A percentile compares a stretch with the other conserved stretches of the same genome.
These are phyloP conservation scores for Sclerurus mexicanus DNA, from an alignment of 2,113 vertebrate genomes.

Conservation along the genomic window DNA sequence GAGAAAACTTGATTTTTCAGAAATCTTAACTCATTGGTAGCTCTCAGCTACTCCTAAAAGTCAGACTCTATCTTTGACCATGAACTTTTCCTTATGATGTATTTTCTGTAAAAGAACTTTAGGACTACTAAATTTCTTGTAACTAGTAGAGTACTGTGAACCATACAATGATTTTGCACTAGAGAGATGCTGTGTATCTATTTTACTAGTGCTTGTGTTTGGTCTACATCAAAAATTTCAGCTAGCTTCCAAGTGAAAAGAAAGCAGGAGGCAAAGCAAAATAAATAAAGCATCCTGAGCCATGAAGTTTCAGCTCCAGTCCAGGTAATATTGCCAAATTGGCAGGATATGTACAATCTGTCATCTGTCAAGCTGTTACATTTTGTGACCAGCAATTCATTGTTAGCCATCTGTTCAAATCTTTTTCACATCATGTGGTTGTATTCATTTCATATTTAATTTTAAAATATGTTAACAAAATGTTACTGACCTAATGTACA, in stretches of 20 bases:
- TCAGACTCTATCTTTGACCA: neutral
- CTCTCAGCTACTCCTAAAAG: neutral
- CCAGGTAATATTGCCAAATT: constrained; percentile 19
- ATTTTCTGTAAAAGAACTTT: neutral
- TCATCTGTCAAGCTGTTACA: constrained; percentile 7
- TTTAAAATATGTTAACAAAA: neutral
- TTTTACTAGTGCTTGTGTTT: neutral
- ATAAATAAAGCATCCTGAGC: neutral
- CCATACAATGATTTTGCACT: neutral
- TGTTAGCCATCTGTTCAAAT: constrained; percentile 19
- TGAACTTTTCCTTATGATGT: neutral
- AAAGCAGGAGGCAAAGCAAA: neutral
- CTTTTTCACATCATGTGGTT: neutral
- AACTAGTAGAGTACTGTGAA: neutral
- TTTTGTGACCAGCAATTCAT: neutral
- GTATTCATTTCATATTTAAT: neutral
- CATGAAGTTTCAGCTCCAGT: neutral
- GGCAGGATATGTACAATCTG: neutral
- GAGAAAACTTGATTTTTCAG: neutral
- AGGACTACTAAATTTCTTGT: neutral
- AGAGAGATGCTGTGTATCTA: neutral
- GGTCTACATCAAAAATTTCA: constrained; percentile 18
- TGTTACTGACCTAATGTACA: neutral
- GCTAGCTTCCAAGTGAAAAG: constrained; percentile 4
- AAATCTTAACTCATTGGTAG: neutral